These are phyloP conservation scores for Prochilodus magdalenae DNA, from an alignment of 2,113 vertebrate genomes.

Conservation along the genomic window DNA sequence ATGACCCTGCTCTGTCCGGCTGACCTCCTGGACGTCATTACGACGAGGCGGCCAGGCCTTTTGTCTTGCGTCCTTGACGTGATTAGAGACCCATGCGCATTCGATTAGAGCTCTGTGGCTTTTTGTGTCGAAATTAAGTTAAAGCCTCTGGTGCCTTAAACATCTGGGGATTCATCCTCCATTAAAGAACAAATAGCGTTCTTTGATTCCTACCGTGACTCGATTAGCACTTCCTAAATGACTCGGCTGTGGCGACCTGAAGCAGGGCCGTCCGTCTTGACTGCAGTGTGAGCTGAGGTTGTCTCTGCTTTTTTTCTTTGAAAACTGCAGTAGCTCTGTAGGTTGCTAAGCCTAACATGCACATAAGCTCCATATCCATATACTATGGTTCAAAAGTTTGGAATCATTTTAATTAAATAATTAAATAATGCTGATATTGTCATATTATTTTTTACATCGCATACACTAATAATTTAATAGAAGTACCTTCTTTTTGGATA, in stretches of 20 bases:
- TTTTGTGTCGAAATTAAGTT: constrained; percentile 80
- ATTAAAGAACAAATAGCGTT: constrained; percentile 78
- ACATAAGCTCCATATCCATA: not conserved
- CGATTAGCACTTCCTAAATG: constrained; percentile 80
- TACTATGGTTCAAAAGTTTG: too few relatives aligned
- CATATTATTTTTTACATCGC: too few relatives aligned
- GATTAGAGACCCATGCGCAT: constrained; percentile 74
- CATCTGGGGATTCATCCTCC: constrained; percentile 78
- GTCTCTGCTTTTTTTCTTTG: not conserved
- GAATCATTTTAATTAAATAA: too few relatives aligned
- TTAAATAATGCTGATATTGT: too few relatives aligned
- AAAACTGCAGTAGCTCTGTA: not conserved
- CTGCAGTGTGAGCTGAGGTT: not conserved
- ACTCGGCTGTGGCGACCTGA: constrained; percentile 65
- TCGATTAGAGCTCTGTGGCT: constrained; percentile 75
- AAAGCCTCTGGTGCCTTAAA: constrained; percentile 74
- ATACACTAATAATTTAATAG: too few relatives aligned
- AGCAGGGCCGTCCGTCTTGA: constrained; percentile 23
- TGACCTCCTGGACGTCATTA: constrained; percentile 80
- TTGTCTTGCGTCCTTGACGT: constrained; percentile 64
- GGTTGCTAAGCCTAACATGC: not conserved
- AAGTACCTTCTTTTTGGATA: too few relatives aligned
- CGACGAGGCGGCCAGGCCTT: constrained; percentile 74
- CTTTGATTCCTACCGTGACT: constrained; percentile 79
- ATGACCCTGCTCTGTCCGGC: constrained; percentile 72